Evolutionary conservation across 1,140 invertebrate species (phyloP), one percentile per base, ranked within the genome.

Genomic region (Rhagoletis zephyria): DNA sequence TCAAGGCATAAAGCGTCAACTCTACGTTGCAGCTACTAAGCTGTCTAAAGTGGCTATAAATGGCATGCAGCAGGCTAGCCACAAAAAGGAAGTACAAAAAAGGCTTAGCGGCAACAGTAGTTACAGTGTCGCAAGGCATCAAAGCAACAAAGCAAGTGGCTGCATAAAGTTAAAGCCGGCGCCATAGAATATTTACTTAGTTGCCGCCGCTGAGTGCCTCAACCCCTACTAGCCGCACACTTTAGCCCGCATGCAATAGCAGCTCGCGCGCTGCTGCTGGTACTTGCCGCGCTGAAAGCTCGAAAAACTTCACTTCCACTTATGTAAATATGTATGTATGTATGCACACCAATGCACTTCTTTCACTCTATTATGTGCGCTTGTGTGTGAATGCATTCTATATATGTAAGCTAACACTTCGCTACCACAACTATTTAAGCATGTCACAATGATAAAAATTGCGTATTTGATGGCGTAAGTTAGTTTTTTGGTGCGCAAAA

Each of bases 401-500:
- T 63, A 59, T 42, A 10, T 63, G 85, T 85, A n/a, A 60, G 85
- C 42, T 42, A 30, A 63, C 19, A 14, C 42, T 45, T 85, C 40
- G 67, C 85, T 61, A 63, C 85, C 85, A 30, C 59, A 85, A 61
- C 56, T 63, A 63, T 56, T 85, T 61, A 61, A 42, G 85, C 19
- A 61, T 61, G 85, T 63, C 85, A n/a, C 85, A 61, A 45, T 63
- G 85, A 85, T 85, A 59, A 85, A 45, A 61, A 85, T 85, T 85
- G 85, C 85, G 85, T 85, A 85, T 85, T 85, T 85, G 85, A 85
- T 85, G 85, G 60, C 85, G 40, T 85, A 85, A 61, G 59, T 85
- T n/a, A n/a, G n/a, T 85, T 74, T n/a, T 56, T 56, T 81, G 45
- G 45, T 81, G 48, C 74, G 74, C 74, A 14, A 81, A 81, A 81